phyloP scores from a whole-genome alignment of 2,888 invertebrate genomes.

The Hyposoter didymator region DNA sequence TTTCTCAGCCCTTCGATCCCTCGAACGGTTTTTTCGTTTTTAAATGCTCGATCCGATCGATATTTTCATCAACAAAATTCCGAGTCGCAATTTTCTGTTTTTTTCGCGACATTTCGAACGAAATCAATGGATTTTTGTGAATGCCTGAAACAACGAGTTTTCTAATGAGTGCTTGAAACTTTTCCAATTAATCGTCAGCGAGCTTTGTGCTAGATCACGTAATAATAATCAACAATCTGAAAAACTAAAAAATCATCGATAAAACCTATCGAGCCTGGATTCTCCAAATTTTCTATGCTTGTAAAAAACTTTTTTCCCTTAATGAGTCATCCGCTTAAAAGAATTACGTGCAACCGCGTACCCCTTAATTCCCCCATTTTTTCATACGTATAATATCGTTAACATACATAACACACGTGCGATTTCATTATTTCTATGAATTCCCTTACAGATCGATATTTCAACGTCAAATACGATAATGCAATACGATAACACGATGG shows the following conservation, averaged over 20 bases:
- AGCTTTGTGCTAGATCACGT: constrained; percentile 51
- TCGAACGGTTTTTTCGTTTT: neutral
- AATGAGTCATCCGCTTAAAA: constrained; percentile 1
- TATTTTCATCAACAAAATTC: neutral
- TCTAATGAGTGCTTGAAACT: constrained; percentile 16
- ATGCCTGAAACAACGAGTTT: constrained; percentile 20
- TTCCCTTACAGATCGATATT: constrained; percentile 30
- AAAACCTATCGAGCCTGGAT: constrained; percentile 19
- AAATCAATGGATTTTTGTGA: neutral
- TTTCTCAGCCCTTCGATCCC: neutral
- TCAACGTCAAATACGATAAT: constrained; percentile 40
- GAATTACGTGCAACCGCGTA: constrained; percentile 32
- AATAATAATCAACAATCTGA: constrained; percentile 52
- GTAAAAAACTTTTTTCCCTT: constrained; percentile 3
- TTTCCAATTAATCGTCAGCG: constrained; percentile 27
- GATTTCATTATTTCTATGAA: constrained; percentile 35
- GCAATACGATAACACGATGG: constrained; percentile 32
- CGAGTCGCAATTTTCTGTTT: neutral
- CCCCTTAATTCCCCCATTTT: neutral
- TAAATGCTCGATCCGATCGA: neutral
- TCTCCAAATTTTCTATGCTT: constrained; percentile 25
- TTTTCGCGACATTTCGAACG: neutral
- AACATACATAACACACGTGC: constrained; percentile 38
- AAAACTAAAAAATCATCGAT: constrained; percentile 38
- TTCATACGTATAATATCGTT: constrained; percentile 29